phyloP scores from a whole-genome alignment of 2,797 vertebrate genomes.

The Erethizon dorsatum region DNA sequence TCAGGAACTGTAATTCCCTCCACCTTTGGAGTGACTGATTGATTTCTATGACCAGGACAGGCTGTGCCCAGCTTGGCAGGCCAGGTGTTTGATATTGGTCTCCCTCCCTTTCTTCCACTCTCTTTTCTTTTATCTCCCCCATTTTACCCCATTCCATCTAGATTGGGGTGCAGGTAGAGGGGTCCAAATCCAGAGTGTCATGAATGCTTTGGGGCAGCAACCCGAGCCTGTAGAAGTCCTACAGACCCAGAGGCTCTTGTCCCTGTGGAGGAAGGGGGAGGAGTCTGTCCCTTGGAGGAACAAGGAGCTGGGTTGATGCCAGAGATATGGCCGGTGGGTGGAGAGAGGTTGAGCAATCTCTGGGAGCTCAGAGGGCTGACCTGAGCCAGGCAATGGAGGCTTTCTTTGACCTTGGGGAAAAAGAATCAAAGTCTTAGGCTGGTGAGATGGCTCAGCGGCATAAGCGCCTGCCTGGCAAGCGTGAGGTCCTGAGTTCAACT shows the following conservation, averaged over 20 bases:
- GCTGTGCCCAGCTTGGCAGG: slow-evolving; percentile 29
- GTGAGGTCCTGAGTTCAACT: too few species aligned
- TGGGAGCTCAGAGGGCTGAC: slow-evolving; percentile 51
- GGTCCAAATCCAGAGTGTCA: background rate
- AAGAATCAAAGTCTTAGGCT: background rate
- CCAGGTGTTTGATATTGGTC: background rate
- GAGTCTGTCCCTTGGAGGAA: slow-evolving; percentile 37
- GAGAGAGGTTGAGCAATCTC: slow-evolving; percentile 72
- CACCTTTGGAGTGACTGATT: background rate
- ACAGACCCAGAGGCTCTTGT: background rate
- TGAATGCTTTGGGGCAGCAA: background rate
- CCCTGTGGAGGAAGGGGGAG: background rate
- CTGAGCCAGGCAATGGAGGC: background rate
- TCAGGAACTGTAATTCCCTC: background rate
- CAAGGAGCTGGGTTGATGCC: slow-evolving; percentile 72
- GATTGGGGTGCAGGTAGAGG: background rate
- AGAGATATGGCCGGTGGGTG: slow-evolving; percentile 74
- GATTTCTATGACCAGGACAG: slow-evolving; percentile 11
- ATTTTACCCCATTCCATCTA: background rate
- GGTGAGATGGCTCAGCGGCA: too few species aligned
- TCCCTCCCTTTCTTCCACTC: background rate
- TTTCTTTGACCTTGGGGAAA: background rate
- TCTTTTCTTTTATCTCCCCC: background rate
- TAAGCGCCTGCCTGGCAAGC: too few species aligned
- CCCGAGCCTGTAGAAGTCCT: background rate